These are phyloP conservation scores for Branchipolynoe longqiensis DNA, from an alignment of 2,888 invertebrate genomes.

Conservation along the genomic window DNA sequence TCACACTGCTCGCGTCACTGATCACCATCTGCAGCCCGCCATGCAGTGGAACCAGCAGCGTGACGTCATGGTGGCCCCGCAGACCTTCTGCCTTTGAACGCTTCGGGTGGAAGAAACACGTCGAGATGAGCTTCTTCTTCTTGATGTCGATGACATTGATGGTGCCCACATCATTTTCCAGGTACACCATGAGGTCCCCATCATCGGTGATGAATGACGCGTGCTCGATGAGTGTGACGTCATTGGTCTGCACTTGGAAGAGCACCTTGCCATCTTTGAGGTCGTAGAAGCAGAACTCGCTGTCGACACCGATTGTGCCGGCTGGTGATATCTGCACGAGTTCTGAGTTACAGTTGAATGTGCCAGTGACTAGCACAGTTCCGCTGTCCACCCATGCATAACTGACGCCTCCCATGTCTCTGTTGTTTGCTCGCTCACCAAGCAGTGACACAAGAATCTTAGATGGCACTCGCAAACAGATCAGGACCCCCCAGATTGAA, in stretches of 20 bases:
- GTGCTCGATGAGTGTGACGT: neutral
- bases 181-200: slow-evolving; percentile 22
- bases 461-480: neutral
- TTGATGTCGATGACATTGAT: slow-evolving; percentile 35
- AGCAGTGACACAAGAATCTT: neutral
- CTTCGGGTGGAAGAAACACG: slow-evolving; percentile 17
- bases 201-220: slow-evolving; percentile 34
- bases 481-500: slow-evolving; percentile 33
- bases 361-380: neutral
- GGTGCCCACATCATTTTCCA: slow-evolving; percentile 18
- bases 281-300: slow-evolving; percentile 49
- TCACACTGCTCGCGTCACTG: slow-evolving; percentile 12
- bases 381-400: slow-evolving; percentile 9
- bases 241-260: slow-evolving; percentile 1
- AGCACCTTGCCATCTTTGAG: slow-evolving; percentile 3
- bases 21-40: slow-evolving; percentile 22
- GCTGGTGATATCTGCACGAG: slow-evolving; percentile 13
- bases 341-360: slow-evolving; percentile 30
- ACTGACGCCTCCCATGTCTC: neutral
- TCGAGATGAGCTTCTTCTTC: slow-evolving; percentile 19
- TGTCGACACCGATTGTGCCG: slow-evolving; percentile 23
- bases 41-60: neutral
- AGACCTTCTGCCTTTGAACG: neutral
- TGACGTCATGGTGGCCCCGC: neutral
- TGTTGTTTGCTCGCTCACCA: neutral